A percentile compares a stretch with the other conserved stretches of the same genome.
phyloP scores from a whole-genome alignment of 1,140 invertebrate genomes.

The Dufourea novaeangliae region DNA sequence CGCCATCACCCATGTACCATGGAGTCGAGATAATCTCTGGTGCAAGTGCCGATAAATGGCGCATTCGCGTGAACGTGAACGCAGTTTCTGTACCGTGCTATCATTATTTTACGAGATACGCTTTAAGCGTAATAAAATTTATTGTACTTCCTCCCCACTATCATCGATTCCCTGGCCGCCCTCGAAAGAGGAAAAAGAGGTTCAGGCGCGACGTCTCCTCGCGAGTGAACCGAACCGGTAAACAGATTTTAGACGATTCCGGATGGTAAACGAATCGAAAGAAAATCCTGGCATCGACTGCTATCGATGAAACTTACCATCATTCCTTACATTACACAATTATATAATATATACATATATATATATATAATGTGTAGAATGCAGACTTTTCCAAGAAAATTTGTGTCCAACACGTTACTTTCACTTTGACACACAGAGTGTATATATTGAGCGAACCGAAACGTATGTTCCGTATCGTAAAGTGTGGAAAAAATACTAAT shows the following conservation, averaged over 20 bases:
- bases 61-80: conserved; percentile 65
- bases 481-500: too few relatives aligned
- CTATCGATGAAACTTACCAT: not conserved
- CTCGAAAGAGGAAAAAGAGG: conserved; percentile 23
- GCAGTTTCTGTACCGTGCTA: conserved; percentile 59
- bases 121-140: conserved; percentile 67
- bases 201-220: conserved; percentile 9
- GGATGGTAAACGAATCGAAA: conserved; percentile 43
- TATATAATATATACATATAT: not conserved
- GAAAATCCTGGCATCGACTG: conserved; percentile 26
- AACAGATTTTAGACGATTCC: conserved; percentile 48
- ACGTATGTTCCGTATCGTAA: too few relatives aligned
- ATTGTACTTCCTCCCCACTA: conserved; percentile 38
- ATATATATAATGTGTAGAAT: too few relatives aligned
- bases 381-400: too few relatives aligned
- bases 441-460: too few relatives aligned
- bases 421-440: too few relatives aligned
- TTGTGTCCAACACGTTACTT: not conserved
- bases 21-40: conserved; percentile 62
- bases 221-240: conserved; percentile 42
- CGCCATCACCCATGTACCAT: conserved; percentile 65
- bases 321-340: conserved; percentile 22
- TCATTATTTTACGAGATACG: conserved; percentile 70
- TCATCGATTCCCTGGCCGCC: conserved; percentile 30
- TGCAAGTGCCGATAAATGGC: conserved; percentile 67